Percentiles rank a stretch among this genome's conserved stretches.
These are phyloP conservation scores for Agriopis leucophaearia DNA, from an alignment of 2,888 invertebrate genomes.

Conservation along the genomic window DNA sequence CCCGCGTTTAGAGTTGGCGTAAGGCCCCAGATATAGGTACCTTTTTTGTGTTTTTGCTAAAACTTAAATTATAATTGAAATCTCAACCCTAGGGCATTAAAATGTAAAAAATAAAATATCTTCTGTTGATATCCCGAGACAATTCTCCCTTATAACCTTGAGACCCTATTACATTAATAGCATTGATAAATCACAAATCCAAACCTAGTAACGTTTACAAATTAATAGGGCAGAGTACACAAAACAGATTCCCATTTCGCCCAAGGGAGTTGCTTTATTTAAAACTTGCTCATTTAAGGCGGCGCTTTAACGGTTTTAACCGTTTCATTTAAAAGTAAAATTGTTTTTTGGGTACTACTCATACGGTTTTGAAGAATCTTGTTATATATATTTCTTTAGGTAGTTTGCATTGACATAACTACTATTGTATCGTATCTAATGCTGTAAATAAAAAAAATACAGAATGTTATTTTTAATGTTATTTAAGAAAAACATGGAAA, in stretches of 20 bases:
- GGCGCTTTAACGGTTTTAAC: neutral
- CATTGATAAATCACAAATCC: constrained; percentile 22
- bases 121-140: neutral
- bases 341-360: neutral
- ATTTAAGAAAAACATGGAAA: no score
- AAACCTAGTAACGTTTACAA: constrained; percentile 18
- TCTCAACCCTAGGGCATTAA: neutral
- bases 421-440: no score
- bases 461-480: no score
- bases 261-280: constrained; percentile 25
- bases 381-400: no score
- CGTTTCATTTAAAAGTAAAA: neutral
- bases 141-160: neutral
- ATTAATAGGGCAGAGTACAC: constrained; percentile 29
- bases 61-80: no score
- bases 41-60: no score
- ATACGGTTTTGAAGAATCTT: neutral
- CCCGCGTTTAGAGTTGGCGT: no score
- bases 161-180: constrained; percentile 17
- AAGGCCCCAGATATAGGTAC: no score
- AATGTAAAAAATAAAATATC: neutral
- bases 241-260: constrained; percentile 16
- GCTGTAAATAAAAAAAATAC: no score
- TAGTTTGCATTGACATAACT: no score
- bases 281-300: constrained; percentile 29